These are phyloP conservation scores for Sinhomidia bicolor DNA, from an alignment of 2,888 invertebrate species.

Conservation along the genomic window DNA sequence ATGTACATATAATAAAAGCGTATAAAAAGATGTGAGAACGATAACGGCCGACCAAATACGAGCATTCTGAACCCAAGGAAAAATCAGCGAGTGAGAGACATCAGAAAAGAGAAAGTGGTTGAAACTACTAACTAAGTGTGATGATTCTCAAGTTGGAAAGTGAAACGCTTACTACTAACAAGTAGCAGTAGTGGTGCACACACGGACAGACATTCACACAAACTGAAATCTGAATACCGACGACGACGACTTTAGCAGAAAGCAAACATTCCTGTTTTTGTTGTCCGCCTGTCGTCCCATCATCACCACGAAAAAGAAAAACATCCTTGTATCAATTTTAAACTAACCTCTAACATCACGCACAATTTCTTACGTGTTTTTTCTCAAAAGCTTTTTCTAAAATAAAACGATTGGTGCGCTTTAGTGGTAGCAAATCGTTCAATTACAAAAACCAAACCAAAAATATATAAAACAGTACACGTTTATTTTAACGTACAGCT, in stretches of 20 bases:
- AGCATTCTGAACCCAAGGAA: conserved; percentile 43
- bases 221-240: conserved; percentile 59
- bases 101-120: conserved; percentile 56
- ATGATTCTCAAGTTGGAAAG: conserved; percentile 52
- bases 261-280: conserved; percentile 55
- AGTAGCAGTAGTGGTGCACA: conserved; percentile 22
- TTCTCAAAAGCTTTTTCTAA: not conserved
- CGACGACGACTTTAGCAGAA: no score
- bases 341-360: conserved; percentile 34
- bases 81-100: not conserved
- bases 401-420: not conserved
- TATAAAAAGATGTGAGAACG: conserved; percentile 61
- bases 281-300: conserved; percentile 25
- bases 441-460: no score
- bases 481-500: no score
- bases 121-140: conserved; percentile 30
- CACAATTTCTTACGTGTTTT: conserved; percentile 2
- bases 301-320: conserved; percentile 21
- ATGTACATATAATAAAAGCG: conserved; percentile 45
- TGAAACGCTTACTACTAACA: conserved; percentile 58
- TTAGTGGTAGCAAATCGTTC: not conserved
- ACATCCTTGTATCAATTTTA: conserved; percentile 41
- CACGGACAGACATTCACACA: no score
- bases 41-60: conserved; percentile 62
- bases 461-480: no score